phyloP scores from a whole-genome alignment of 2,888 invertebrate species.

The Plutella xylostella region DNA sequence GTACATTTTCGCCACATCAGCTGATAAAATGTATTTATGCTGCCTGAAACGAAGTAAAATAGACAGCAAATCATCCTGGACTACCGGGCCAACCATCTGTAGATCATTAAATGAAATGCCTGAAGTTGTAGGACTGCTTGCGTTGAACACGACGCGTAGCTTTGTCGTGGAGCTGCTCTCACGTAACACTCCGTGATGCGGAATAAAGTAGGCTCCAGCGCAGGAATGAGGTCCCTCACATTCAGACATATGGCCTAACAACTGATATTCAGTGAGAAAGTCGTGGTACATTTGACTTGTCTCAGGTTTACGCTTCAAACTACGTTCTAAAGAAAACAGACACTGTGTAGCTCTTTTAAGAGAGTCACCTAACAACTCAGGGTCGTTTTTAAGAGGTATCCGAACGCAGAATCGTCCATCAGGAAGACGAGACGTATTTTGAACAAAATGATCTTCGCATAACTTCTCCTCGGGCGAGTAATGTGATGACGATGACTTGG shows the following conservation, averaged over 20 bases:
- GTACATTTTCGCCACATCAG: constrained; percentile 23
- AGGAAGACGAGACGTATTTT: constrained; percentile 19
- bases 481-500: background rate
- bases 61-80: constrained; percentile 1
- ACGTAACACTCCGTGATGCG: constrained; percentile 15
- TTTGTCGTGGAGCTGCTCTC: constrained; percentile 17
- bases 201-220: constrained; percentile 11
- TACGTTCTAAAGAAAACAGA: constrained; percentile 16
- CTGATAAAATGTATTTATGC: constrained; percentile 3
- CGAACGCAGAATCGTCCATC: constrained; percentile 22
- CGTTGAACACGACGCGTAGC: constrained; percentile 21
- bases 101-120: constrained; percentile 13
- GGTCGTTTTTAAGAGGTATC: constrained; percentile 18
- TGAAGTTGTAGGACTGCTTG: constrained; percentile 17
- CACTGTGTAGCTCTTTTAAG: constrained; percentile 17
- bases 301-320: constrained; percentile 10
- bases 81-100: constrained; percentile 1
- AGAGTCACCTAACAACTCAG: constrained; percentile 18
- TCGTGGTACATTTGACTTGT: background rate
- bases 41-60: background rate
- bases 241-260: constrained; percentile 20
- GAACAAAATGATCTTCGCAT: constrained; percentile 21
- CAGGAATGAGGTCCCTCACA: background rate
- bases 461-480: background rate
- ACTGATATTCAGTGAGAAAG: constrained; percentile 18